These are phyloP conservation scores for Upupa epops DNA, from an alignment of 2,113 vertebrate species.

Conservation along the genomic window DNA sequence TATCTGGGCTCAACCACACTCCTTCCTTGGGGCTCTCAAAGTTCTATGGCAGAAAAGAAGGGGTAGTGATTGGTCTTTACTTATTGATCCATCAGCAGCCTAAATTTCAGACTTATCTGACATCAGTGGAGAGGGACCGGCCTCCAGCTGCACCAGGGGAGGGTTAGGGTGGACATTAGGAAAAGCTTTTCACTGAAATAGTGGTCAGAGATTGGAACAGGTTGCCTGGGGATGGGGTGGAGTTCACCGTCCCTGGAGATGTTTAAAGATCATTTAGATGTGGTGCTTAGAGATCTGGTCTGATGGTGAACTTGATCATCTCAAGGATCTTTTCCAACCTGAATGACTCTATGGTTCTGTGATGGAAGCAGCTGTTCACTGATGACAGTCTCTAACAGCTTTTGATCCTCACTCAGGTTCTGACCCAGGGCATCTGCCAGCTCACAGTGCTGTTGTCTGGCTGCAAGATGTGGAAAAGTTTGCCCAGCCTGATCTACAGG, in stretches of 20 bases:
- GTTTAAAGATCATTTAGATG: too few species aligned
- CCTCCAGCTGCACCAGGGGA: too few species aligned
- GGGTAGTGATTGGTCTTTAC: background rate
- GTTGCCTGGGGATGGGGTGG: too few species aligned
- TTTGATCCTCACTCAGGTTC: background rate
- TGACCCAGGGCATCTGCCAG: accelerated
- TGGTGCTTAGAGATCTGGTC: too few species aligned
- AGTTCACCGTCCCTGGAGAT: too few species aligned
- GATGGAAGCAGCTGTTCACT: background rate
- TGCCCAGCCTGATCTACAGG: background rate
- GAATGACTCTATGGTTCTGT: too few species aligned
- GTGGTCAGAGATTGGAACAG: too few species aligned
- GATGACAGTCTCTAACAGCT: background rate
- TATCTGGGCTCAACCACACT: background rate
- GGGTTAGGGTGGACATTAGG: too few species aligned
- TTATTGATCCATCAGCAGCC: background rate
- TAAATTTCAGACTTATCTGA: background rate
- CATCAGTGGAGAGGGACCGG: background rate
- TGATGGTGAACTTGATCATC: too few species aligned
- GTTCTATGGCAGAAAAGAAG: background rate
- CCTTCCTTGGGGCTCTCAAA: background rate
- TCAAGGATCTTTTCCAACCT: too few species aligned
- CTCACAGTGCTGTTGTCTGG: background rate
- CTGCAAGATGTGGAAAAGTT: background rate
- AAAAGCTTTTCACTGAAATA: too few species aligned